A percentile compares a stretch with the other conserved stretches of the same genome.
Conservation (phyloP, 1,140 invertebrate species). For the Drosophila punjabiensis region DNA sequence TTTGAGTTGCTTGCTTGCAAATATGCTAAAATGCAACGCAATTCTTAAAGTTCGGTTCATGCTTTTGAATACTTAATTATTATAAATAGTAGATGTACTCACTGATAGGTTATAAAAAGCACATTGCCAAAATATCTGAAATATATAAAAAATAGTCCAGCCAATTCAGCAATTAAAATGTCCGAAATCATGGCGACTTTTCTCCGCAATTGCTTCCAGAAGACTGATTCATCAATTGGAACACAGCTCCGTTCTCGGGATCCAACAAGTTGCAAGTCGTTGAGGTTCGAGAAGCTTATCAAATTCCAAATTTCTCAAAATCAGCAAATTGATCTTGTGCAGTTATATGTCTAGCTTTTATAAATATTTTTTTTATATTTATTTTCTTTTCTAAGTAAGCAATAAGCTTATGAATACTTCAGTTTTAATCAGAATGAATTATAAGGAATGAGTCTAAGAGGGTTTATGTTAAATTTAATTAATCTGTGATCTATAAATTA, state of each 20-base stretch:
- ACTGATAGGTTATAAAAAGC: neutral
- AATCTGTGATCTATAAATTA: too few species aligned
- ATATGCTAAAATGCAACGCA: neutral
- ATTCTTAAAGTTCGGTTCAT: neutral
- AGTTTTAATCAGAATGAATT: neutral
- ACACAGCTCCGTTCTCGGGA: neutral
- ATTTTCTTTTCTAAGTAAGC: neutral
- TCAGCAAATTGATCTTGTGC: neutral
- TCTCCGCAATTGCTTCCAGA: neutral
- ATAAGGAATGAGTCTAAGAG: too few species aligned
- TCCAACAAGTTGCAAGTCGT: neutral
- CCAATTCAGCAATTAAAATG: rapidly evolving
- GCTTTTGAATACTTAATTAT: too few species aligned
- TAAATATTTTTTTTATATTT: neutral
- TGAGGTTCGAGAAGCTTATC: neutral
- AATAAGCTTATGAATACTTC: neutral
- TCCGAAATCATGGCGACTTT: neutral
- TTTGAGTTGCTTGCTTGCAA: neutral
- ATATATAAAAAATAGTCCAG: rapidly evolving
- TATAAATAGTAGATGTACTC: neutral
- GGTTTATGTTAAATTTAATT: too few species aligned
- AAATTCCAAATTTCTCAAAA: too few species aligned
- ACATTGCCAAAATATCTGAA: neutral
- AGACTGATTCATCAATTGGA: slow-evolving; percentile 1
- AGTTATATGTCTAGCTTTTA: neutral